Base-by-base conservation (phyloP, 2,797 vertebrate species). In the Octomys mimax region DNA sequence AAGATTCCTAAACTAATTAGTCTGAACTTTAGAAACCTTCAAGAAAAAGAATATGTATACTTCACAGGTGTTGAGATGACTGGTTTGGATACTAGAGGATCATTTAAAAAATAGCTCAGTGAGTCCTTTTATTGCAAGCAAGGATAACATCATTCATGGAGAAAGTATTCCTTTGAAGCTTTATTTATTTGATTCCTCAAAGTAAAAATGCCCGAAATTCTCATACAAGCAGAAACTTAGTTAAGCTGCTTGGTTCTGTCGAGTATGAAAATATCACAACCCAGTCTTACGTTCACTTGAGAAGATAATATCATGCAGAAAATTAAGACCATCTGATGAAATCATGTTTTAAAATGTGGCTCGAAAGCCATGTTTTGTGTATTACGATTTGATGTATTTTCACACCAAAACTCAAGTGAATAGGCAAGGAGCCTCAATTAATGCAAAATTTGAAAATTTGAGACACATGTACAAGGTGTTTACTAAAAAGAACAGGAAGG, bases 261-360 rank as follows among this genome's bases (percentile, higher is more conserved):
- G 75, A 98, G 92, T 96, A 98, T 92, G 96, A 92, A 98, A 98
- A 97, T 98, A 98, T 82, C 95, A 95, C 59, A 98, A 83, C 92
- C 92, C 82, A 95, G 93, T 97, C 96, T 96, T 97, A 96, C 68
- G 91, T 97, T 95, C 98, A 90, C 94, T 98, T 97, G 96, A 98
- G 98, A 97, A 98, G 82, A 98, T 97, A 98, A 98, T 79, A 82
- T 92, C 96, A 97, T 95, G 94, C 81, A 98, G 97, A 98, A 98
- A 98, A 98, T 97, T 97, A 98, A 97, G 97, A 98, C 95, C 86
- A 98, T 97, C 84, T 96, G 91, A 98, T 98, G 96, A 98, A 98
- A 97, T 96, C 96, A 93, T 62, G 42, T 96, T 97, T 98, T 88
- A 92, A 98, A 98, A 98, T 95, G 87, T 57, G 95, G 96, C 96